phyloP scores from a whole-genome alignment of 92 coral and sea anemone species.

The Palythoa grandis region DNA sequence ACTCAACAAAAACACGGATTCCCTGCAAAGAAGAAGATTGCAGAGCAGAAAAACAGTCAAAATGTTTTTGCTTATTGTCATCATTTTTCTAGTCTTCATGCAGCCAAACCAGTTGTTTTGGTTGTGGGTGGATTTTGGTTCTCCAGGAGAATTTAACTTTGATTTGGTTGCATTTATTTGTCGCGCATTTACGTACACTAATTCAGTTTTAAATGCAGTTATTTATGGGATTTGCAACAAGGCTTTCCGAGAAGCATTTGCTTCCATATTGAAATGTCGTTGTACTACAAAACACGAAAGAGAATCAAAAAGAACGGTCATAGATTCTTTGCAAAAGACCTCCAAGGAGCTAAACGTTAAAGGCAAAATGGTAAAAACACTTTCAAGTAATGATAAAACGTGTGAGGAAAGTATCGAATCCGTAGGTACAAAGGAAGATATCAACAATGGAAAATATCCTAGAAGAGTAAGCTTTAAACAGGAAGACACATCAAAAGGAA shows the following conservation, averaged over 20 bases:
- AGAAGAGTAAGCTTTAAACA: constrained; percentile 14
- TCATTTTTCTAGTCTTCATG: constrained; percentile 85
- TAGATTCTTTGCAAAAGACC: background rate
- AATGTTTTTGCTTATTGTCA: constrained; percentile 87
- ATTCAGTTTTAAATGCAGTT: constrained; percentile 79
- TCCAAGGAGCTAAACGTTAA: background rate
- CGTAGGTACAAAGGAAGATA: no score
- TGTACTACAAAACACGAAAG: constrained; percentile 73
- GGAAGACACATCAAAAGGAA: background rate
- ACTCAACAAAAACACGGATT: constrained; percentile 12
- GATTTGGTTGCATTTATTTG: constrained; percentile 73
- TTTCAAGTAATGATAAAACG: background rate
- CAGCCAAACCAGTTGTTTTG: constrained; percentile 91
- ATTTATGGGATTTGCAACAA: constrained; percentile 85
- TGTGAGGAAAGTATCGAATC: background rate
- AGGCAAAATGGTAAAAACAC: background rate
- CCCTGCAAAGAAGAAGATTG: constrained; percentile 67
- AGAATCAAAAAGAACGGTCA: constrained; percentile 3
- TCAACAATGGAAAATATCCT: background rate
- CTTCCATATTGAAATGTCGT: constrained; percentile 60
- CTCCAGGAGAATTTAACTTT: constrained; percentile 58
- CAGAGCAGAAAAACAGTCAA: constrained; percentile 75
- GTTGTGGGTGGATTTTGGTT: constrained; percentile 71
- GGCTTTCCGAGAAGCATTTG: constrained; percentile 73
- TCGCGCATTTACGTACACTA: constrained; percentile 85